These are phyloP conservation scores for Zootermopsis nevadensis DNA, from an alignment of 2,888 invertebrate genomes.

Conservation along the genomic window DNA sequence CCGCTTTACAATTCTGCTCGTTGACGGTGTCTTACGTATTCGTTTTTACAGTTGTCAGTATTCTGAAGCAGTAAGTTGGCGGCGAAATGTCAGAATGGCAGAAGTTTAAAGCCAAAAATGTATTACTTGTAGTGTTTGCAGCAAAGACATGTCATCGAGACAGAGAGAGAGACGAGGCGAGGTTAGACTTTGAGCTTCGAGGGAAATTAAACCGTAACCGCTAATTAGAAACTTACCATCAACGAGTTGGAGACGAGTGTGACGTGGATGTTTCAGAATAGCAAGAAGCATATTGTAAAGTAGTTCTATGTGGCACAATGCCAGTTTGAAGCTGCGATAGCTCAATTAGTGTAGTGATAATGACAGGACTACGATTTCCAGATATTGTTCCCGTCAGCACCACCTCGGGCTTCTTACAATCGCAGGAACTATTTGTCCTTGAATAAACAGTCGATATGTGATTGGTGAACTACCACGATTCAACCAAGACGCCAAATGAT, in stretches of 20 bases:
- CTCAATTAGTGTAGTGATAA: too few species aligned
- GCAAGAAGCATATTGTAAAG: not conserved
- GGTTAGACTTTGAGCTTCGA: not conserved
- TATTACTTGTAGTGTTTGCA: not conserved
- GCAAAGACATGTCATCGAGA: conserved; percentile 11
- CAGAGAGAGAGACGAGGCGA: not conserved
- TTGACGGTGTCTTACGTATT: too few species aligned
- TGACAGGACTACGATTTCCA: too few species aligned
- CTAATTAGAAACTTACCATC: conserved; percentile 36
- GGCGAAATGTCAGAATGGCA: not conserved
- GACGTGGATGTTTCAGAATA: not conserved
- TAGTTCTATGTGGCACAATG: not conserved
- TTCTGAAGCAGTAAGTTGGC: not conserved
- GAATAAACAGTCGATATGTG: too few species aligned
- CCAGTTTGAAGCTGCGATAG: too few species aligned
- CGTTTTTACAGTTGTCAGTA: not conserved
- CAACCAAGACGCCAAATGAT: too few species aligned
- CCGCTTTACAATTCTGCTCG: too few species aligned
- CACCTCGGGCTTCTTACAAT: too few species aligned
- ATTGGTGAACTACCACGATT: too few species aligned
- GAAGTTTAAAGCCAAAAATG: conserved; percentile 6
- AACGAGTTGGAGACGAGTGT: conserved; percentile 6
- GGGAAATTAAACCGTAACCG: conserved; percentile 37
- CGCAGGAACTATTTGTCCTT: too few species aligned
- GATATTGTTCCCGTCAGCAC: too few species aligned